Base-by-base conservation (phyloP, 2,797 vertebrate genomes). In the Mareca penelope region DNA sequence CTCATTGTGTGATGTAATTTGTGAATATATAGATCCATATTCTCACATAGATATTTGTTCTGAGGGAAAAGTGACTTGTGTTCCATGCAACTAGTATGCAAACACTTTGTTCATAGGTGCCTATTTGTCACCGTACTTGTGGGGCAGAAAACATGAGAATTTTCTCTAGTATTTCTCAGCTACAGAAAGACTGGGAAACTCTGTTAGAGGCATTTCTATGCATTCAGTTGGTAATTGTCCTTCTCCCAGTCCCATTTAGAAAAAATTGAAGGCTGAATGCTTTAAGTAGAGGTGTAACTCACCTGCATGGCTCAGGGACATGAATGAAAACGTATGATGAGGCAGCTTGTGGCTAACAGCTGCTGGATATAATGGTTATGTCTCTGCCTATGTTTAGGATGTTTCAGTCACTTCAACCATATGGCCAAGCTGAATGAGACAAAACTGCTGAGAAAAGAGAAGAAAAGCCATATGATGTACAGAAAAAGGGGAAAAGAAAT, bases 41-140 rank as follows among this genome's bases (percentile, higher is more conserved):
- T 91, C 71, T 28, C 44, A 5, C 17, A 29, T 5, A 1, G 29
- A 21, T 81, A 37, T 61, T 76, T 78, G 37, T 64, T 93, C 50
- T 57, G 80, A 78, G 65, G 44, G 53, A 9, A 94, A 82, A 48
- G 72, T 26, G 64, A 48, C 13, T 31, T 75, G 77, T 76, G 23
- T 40, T 84, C 28, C 31, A 14, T 18, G 29, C 69, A 56, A 42
- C 5, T n/a, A 55, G 22, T 33, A 12, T 63, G 39, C 28, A 73
- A 53, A 85, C 12, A 63, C n/a, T 13, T 56, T 28, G 7, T 28
- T 69, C 0, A 0, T 70, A 33, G 24, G 29, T 72, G 48, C 42
- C 29, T 33, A 39, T 40, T 33, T 59, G 9, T 23, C 84, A 69
- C 29, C n/a, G 48, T 63, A 39, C 46, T 26, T 16, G 3, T 46